A percentile compares a stretch with the other conserved stretches of the same genome.
These are phyloP conservation scores for Caenorhabditis wallacei DNA, from an alignment of 2,888 invertebrate species.

Conservation along the genomic window DNA sequence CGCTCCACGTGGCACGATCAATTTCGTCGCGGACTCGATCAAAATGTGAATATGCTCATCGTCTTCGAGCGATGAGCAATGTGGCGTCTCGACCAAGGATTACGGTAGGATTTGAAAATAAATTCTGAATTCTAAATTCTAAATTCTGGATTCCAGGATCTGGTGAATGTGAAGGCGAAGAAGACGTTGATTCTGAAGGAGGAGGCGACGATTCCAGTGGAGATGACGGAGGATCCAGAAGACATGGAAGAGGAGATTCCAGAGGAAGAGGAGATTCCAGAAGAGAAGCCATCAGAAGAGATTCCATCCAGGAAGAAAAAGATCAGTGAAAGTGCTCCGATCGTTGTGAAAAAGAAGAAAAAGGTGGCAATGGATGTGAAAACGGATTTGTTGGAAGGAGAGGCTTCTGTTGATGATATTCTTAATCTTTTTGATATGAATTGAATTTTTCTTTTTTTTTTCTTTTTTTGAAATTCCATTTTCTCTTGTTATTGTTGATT, in stretches of 20 bases:
- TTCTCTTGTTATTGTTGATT: neutral
- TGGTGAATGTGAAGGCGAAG: conserved; percentile 55
- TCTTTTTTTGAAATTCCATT: neutral
- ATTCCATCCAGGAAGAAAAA: conserved; percentile 38
- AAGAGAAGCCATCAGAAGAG: neutral
- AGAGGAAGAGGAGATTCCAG: conserved; percentile 24
- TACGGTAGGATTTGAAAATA: neutral
- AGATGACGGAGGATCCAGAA: neutral
- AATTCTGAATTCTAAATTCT: too few species aligned
- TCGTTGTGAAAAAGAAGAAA: conserved; percentile 54
- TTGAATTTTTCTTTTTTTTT: neutral
- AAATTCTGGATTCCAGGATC: too few species aligned
- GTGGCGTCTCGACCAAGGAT: conserved; percentile 59
- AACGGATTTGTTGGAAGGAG: conserved; percentile 68
- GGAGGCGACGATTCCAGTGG: conserved; percentile 12
- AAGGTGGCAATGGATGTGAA: conserved; percentile 20
- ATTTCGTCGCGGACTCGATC: conserved; percentile 23
- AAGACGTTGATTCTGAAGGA: conserved; percentile 48
- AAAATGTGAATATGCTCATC: conserved; percentile 19
- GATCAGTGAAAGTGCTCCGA: conserved; percentile 39
- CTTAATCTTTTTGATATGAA: conserved; percentile 67
- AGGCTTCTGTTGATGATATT: conserved; percentile 73
- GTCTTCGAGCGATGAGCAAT: conserved; percentile 44
- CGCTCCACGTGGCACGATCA: conserved; percentile 67
- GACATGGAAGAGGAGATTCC: conserved; percentile 19